A percentile compares a stretch with the other conserved stretches of the same genome.
These are phyloP conservation scores for Salmo trutta DNA, from an alignment of 2,797 vertebrate genomes.

Conservation along the genomic window DNA sequence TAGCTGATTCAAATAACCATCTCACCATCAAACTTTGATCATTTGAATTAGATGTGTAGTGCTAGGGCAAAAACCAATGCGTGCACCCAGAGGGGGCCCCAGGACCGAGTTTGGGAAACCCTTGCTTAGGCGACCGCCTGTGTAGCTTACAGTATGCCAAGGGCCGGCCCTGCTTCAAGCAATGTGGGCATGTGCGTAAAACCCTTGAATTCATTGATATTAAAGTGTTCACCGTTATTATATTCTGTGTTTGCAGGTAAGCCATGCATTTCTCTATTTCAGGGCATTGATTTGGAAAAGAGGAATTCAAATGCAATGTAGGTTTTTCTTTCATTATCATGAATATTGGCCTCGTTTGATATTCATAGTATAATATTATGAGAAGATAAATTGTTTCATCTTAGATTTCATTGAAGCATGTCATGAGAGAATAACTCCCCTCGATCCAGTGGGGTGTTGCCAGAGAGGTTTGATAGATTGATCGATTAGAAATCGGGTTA, in stretches of 20 bases:
- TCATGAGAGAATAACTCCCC: slow-evolving; percentile 53
- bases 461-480: slow-evolving; percentile 56
- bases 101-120: too few species aligned
- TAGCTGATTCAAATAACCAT: too few species aligned
- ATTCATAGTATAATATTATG: slow-evolving; percentile 68
- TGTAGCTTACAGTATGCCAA: neutral
- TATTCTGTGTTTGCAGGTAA: slow-evolving; percentile 52
- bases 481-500: slow-evolving; percentile 66
- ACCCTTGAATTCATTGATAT: neutral
- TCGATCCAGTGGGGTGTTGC: slow-evolving; percentile 39
- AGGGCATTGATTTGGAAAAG: slow-evolving; percentile 57
- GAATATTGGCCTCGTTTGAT: slow-evolving; percentile 61
- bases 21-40: too few species aligned
- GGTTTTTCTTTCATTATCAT: slow-evolving; percentile 66
- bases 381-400: slow-evolving; percentile 76
- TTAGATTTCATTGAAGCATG: slow-evolving; percentile 68
- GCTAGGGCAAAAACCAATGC: too few species aligned
- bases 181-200: neutral
- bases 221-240: slow-evolving; percentile 22
- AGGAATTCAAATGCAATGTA: slow-evolving; percentile 60
- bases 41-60: too few species aligned
- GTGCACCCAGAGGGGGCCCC: too few species aligned
- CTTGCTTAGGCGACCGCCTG: too few species aligned
- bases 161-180: neutral
- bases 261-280: slow-evolving; percentile 60